Base-by-base conservation (phyloP, 35 echinoderm and acorn worm genomes). In the Amphiura filiformis region DNA sequence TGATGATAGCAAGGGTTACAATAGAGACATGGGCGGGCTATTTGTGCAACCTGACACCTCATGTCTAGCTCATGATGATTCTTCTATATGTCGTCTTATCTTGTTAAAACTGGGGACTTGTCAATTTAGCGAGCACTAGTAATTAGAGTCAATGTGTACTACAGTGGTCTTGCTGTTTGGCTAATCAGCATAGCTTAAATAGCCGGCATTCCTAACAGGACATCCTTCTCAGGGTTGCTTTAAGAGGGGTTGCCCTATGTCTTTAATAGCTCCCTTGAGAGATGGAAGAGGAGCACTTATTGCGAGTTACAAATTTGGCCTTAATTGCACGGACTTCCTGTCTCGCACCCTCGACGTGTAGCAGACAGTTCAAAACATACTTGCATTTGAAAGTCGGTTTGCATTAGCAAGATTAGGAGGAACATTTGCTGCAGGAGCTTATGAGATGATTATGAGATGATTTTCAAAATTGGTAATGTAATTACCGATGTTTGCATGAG, bases 101-200 rank as follows among this genome's bases (percentile, higher is more conserved):
- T 70, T 70, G 61, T 70, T 23, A 70, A 70, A n/a, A 70, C 61
- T 30, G 15, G 26, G 61, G 9, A 70, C 61, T 30, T 70, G 61
- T 70, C 61, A 13, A 70, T n/a, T 70, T 70, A 70, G 61, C 26
- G 61, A 11, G 11, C 61, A 26, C 61, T 30, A n/a, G 61, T 70
- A 70, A 70, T 70, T 70, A 70, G 61, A 70, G 17, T 11, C 17
- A 70, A 70, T 70, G 61, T 70, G 61, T 70, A 70, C 61, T 70
- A n/a, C 61, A 70, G 61, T 70, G 61, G 61, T 30, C 61, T 70
- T 11, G 26, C 61, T 70, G 61, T 70, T 70, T 26, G 26, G 28
- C 61, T 70, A 70, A 70, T 70, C 61, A 70, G 61, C 61, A 70
- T 70, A 30, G 17, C 61, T 13, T 1, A 30, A 3, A 70, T 30